Evolutionary conservation across 1,140 invertebrate species (phyloP).

Genomic region (Ips typographus): DNA sequence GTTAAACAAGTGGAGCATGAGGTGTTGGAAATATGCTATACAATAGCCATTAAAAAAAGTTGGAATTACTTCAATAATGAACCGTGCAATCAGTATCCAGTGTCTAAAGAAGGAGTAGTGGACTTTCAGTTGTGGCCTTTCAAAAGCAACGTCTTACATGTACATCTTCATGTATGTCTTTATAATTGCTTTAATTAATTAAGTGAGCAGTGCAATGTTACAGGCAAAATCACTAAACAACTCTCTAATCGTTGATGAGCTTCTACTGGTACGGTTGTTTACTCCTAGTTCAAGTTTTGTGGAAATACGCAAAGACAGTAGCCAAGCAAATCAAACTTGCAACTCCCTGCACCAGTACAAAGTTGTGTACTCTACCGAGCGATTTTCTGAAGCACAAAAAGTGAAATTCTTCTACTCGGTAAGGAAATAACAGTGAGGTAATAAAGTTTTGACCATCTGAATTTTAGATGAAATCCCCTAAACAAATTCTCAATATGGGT

Average conservation of each 20-base stretch:
- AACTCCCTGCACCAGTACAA: slow-evolving; percentile 38
- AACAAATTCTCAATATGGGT: slow-evolving; percentile 31
- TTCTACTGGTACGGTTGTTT: slow-evolving; percentile 39
- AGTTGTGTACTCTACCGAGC: slow-evolving; percentile 42
- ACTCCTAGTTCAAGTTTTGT: slow-evolving; percentile 43
- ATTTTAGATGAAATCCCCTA: slow-evolving; percentile 37
- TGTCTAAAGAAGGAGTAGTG: slow-evolving; percentile 18
- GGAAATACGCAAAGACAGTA: slow-evolving; percentile 6
- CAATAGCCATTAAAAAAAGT: slow-evolving; percentile 46
- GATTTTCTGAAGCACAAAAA: slow-evolving; percentile 12
- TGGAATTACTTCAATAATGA: slow-evolving; percentile 47
- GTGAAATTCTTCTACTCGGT: too few relatives aligned
- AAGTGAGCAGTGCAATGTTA: slow-evolving; percentile 1
- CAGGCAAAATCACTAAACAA: slow-evolving; percentile 44
- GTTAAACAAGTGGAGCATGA: slow-evolving; percentile 38
- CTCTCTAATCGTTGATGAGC: slow-evolving; percentile 36
- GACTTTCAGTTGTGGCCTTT: slow-evolving; percentile 39
- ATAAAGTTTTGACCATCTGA: too few relatives aligned
- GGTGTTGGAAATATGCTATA: slow-evolving; percentile 48
- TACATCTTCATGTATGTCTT: slow-evolving; percentile 40
- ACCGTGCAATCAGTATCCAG: slow-evolving; percentile 42
- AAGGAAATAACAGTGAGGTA: too few relatives aligned
- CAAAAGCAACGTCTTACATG: slow-evolving; percentile 44
- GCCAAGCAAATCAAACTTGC: slow-evolving; percentile 39
- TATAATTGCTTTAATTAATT: background rate